These are phyloP conservation scores for Amphiura filiformis DNA, from an alignment of 35 echinoderm and acorn worm species.

Conservation along the genomic window DNA sequence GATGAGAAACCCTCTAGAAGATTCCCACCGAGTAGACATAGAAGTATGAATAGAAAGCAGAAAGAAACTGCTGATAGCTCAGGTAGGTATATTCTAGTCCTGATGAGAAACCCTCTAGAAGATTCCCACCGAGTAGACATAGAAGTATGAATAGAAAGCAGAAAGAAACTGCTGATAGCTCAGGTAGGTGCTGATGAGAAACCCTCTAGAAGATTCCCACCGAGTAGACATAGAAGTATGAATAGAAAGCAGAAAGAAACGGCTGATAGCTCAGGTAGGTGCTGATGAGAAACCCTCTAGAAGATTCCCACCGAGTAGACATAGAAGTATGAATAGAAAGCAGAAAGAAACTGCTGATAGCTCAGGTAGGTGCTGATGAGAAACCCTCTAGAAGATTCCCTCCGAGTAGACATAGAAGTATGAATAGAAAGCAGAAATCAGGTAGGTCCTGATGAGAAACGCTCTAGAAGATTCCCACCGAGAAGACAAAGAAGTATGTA, in stretches of 20 bases:
- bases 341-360: neutral
- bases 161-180: neutral
- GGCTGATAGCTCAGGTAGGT: conserved; percentile 16
- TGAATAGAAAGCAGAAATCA: neutral
- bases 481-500: neutral
- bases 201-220: conserved; percentile 8
- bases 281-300: conserved; percentile 60
- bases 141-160: neutral
- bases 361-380: conserved; percentile 66
- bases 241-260: neutral
- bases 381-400: conserved; percentile 17
- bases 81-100: conserved; percentile 90
- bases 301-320: neutral
- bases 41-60: no score
- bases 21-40: no score
- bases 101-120: conserved; percentile 49
- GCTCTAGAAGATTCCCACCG: neutral
- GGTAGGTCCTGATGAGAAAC: conserved; percentile 70
- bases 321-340: conserved; percentile 1
- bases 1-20: no score
- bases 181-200: conserved; percentile 68
- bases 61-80: no score
- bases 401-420: conserved; percentile 1
- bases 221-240: conserved; percentile 1
- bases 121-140: conserved; percentile 2